These are phyloP conservation scores for Chaenodraco wilsoni DNA, from an alignment of 2,797 vertebrate genomes.

Conservation along the genomic window DNA sequence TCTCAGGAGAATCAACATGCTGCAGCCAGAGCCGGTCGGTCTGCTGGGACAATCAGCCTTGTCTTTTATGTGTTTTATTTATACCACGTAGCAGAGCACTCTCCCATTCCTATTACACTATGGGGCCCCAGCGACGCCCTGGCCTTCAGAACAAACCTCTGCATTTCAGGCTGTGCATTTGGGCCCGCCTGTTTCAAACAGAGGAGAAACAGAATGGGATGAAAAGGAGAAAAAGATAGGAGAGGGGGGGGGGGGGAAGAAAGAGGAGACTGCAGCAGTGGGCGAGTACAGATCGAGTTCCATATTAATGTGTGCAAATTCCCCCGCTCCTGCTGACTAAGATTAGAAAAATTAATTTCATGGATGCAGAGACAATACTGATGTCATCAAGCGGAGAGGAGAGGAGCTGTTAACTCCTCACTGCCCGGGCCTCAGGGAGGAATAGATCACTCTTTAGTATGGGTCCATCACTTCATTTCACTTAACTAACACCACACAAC, in stretches of 20 bases:
- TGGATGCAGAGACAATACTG: slow-evolving; percentile 87
- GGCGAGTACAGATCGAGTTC: slow-evolving; percentile 78
- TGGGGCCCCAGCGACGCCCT: slow-evolving; percentile 43
- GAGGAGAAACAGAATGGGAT: slow-evolving; percentile 26
- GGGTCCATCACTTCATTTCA: slow-evolving; percentile 49
- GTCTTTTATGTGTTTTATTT: slow-evolving; percentile 75
- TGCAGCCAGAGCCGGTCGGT: slow-evolving; percentile 65
- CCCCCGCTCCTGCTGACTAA: slow-evolving; percentile 85
- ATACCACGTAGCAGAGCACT: slow-evolving; percentile 58
- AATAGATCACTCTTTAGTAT: slow-evolving; percentile 53
- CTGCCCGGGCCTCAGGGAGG: slow-evolving; percentile 55
- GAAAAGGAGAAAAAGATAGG: slow-evolving; percentile 41
- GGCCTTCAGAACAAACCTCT: slow-evolving; percentile 65
- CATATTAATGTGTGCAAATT: slow-evolving; percentile 87
- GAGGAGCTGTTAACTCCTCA: slow-evolving; percentile 78
- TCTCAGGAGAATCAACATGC: slow-evolving; percentile 71
- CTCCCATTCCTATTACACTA: slow-evolving; percentile 53
- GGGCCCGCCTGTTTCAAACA: slow-evolving; percentile 56
- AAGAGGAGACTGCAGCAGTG: slow-evolving; percentile 73
- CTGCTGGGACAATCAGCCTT: slow-evolving; percentile 68
- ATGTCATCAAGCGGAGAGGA: slow-evolving; percentile 83
- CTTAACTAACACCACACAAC: slow-evolving; percentile 29
- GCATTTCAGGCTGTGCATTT: slow-evolving; percentile 12
- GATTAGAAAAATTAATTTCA: slow-evolving; percentile 89
- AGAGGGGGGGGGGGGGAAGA: slow-evolving; percentile 37